These are phyloP conservation scores for Ploceus nigricollis DNA, from an alignment of 2,113 vertebrate genomes.

Conservation along the genomic window DNA sequence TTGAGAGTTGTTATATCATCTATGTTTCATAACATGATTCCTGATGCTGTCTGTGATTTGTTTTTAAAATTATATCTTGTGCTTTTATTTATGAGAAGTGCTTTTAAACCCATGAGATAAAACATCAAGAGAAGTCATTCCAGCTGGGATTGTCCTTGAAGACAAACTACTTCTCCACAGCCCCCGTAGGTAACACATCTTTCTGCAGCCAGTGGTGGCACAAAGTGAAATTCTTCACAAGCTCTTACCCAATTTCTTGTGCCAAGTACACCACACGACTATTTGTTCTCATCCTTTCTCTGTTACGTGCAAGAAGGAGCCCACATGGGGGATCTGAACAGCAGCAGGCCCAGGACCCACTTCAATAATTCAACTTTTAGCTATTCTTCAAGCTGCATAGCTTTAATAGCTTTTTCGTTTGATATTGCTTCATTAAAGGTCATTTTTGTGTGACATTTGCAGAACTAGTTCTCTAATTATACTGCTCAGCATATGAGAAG, in stretches of 20 bases:
- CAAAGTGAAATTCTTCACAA: background rate
- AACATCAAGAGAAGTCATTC: background rate
- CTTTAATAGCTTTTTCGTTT: background rate
- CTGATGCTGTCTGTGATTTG: background rate
- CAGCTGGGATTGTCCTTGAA: background rate
- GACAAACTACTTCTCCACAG: background rate
- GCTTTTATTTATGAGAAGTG: background rate
- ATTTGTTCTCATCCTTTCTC: background rate
- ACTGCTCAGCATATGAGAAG: slow-evolving; percentile 16
- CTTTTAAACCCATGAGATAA: background rate
- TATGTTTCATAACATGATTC: background rate
- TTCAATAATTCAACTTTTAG: background rate
- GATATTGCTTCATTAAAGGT: slow-evolving; percentile 19
- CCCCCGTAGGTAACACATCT: background rate
- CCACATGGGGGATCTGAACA: background rate
- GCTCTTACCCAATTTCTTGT: background rate
- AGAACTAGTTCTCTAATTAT: slow-evolving; percentile 37
- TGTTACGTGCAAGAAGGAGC: background rate
- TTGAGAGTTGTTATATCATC: background rate
- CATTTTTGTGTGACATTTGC: slow-evolving; percentile 44
- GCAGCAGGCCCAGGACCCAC: background rate
- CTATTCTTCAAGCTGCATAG: background rate
- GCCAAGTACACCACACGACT: rapidly evolving
- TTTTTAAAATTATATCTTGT: background rate
- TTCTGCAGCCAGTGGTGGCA: background rate